phyloP scores from a whole-genome alignment of 1,140 invertebrate genomes.

The Pteromalus puparum region DNA sequence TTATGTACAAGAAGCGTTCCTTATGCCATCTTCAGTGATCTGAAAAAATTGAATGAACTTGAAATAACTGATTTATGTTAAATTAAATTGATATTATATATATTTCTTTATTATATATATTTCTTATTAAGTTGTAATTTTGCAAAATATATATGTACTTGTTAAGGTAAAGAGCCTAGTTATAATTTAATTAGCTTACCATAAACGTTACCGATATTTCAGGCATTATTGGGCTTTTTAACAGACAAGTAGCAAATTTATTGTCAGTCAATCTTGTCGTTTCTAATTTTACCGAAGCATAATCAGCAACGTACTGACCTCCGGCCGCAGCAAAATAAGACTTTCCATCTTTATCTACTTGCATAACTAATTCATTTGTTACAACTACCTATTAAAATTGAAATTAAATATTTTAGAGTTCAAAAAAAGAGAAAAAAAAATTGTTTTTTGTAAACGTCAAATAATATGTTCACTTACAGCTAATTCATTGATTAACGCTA shows the following conservation, averaged over 20 bases:
- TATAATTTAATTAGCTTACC: conserved; percentile 51
- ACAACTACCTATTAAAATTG: conserved; percentile 60
- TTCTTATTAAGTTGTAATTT: conserved; percentile 1
- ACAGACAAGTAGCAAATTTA: conserved; percentile 60
- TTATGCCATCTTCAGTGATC: conserved; percentile 74
- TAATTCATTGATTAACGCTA: conserved; percentile 57
- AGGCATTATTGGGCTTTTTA: conserved; percentile 62
- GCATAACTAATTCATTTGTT: conserved; percentile 63
- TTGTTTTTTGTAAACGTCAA: background rate
- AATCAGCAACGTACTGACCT: conserved; percentile 62
- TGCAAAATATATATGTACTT: conserved; percentile 25
- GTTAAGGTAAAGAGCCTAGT: background rate
- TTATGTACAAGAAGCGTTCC: conserved; percentile 70
- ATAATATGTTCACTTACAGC: conserved; percentile 55
- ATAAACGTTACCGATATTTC: conserved; percentile 60
- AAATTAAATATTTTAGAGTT: background rate
- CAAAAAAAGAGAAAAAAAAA: background rate
- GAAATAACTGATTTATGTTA: conserved; percentile 30
- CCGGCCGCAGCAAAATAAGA: conserved; percentile 60
- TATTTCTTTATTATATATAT: background rate
- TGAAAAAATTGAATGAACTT: conserved; percentile 60
- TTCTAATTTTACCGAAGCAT: conserved; percentile 61
- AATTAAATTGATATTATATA: background rate
- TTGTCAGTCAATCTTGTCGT: conserved; percentile 55
- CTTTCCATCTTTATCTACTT: conserved; percentile 58